These are phyloP conservation scores for Eonycteris spelaea DNA, from an alignment of 2,113 vertebrate species.

Conservation along the genomic window DNA sequence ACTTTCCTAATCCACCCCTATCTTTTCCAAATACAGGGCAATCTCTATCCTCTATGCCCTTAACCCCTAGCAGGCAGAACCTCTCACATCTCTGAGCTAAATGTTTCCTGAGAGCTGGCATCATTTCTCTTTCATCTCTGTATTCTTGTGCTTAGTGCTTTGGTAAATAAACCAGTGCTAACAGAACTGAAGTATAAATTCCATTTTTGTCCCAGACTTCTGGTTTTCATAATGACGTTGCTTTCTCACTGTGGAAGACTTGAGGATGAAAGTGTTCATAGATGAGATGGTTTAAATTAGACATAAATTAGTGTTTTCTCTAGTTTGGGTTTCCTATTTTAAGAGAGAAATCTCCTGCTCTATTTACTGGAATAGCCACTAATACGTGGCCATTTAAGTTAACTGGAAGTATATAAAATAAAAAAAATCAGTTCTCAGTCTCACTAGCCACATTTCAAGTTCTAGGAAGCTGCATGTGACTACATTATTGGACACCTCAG, in stretches of 20 bases:
- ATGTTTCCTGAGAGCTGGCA: not conserved
- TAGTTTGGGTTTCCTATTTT: constrained; percentile 1
- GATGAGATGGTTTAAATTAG: not conserved
- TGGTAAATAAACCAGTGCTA: not conserved
- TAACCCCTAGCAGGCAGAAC: not conserved
- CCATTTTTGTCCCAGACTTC: not conserved
- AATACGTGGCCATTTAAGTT: not conserved
- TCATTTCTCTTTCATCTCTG: not conserved
- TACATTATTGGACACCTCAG: not conserved
- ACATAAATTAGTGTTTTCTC: not conserved
- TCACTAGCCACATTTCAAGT: not conserved
- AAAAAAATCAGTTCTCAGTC: not conserved
- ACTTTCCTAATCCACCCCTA: not conserved
- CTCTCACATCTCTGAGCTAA: not conserved
- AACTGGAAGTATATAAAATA: not conserved
- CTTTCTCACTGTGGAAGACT: not conserved
- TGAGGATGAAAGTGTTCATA: not conserved
- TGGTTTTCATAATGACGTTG: not conserved
- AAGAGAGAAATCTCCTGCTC: not conserved
- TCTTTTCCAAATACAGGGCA: rapidly evolving
- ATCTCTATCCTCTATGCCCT: not conserved
- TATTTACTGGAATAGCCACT: not conserved
- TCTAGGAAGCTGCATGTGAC: not conserved
- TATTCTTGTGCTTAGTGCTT: not conserved
- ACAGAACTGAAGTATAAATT: not conserved